These are phyloP conservation scores for Neosalanx taihuensis DNA, from an alignment of 2,797 vertebrate genomes.

Conservation along the genomic window DNA sequence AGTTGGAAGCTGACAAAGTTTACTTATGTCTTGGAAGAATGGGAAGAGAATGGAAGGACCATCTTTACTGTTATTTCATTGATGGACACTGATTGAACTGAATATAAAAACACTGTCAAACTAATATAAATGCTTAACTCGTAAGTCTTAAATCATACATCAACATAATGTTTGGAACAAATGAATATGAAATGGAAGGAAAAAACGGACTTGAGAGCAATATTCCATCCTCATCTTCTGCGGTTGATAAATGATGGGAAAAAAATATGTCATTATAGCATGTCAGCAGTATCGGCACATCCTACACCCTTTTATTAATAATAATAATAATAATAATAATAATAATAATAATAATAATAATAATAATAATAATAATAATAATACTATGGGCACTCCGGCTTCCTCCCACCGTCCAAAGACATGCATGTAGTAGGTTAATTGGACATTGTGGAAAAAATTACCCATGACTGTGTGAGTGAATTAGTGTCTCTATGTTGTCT, in stretches of 20 bases:
- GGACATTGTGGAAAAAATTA: too few species aligned
- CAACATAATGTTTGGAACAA: not conserved
- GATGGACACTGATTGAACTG: slow-evolving; percentile 7
- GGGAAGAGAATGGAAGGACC: slow-evolving; percentile 38
- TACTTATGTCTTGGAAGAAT: slow-evolving; percentile 8
- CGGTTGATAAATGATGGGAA: slow-evolving; percentile 12
- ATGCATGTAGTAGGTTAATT: too few species aligned
- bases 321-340: too few species aligned
- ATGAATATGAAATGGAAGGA: too few species aligned
- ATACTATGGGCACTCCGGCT: too few species aligned
- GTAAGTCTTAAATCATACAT: not conserved
- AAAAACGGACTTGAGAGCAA: too few species aligned
- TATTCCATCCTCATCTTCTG: not conserved
- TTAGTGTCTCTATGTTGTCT: too few species aligned
- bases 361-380: too few species aligned
- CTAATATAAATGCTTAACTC: not conserved
- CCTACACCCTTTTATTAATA: not conserved
- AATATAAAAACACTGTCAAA: slow-evolving; percentile 13
- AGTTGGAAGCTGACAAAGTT: slow-evolving; percentile 21
- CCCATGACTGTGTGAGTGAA: too few species aligned
- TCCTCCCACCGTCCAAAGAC: too few species aligned
- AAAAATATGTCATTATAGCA: slow-evolving; percentile 14
- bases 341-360: too few species aligned
- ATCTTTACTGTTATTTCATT: slow-evolving; percentile 24
- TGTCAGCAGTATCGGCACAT: not conserved